A percentile compares a stretch with the other conserved stretches of the same genome.
These are phyloP conservation scores for Eurypyga helias DNA, from an alignment of 2,113 vertebrate genomes.

Conservation along the genomic window DNA sequence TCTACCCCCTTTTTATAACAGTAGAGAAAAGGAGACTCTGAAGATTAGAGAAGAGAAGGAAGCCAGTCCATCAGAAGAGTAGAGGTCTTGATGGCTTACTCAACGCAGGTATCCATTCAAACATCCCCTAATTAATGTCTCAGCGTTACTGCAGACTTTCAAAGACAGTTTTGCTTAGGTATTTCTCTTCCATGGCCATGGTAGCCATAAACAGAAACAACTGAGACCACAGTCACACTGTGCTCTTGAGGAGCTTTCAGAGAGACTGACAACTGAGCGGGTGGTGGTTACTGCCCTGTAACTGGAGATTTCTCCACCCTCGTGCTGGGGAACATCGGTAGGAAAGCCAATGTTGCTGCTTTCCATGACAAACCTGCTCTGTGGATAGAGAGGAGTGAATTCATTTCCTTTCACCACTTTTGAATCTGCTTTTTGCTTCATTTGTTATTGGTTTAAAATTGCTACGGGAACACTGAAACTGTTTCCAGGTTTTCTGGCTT, in stretches of 20 bases:
- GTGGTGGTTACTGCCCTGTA: not conserved
- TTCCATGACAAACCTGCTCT: not conserved
- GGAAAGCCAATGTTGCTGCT: not conserved
- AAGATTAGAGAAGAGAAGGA: conserved; percentile 35
- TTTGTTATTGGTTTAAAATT: not conserved
- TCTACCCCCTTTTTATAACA: not conserved
- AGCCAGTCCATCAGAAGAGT: conserved; percentile 45
- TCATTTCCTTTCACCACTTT: not conserved
- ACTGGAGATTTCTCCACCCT: not conserved
- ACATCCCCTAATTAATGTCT: not conserved
- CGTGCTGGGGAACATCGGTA: not conserved
- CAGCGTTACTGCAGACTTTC: not conserved
- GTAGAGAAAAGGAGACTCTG: conserved; percentile 75
- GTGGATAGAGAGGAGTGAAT: not conserved
- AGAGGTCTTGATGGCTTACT: not conserved
- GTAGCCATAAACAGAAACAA: not conserved
- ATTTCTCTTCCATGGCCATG: not conserved
- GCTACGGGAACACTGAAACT: not conserved
- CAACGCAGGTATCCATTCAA: not conserved
- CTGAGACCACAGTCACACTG: not conserved
- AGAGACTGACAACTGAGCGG: not conserved
- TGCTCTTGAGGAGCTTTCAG: not conserved
- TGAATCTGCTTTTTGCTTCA: not conserved
- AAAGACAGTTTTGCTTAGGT: not conserved
- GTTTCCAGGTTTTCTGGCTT: not conserved